Conservation (phyloP, 1,140 invertebrate genomes). For the Drosophila melanica region DNA sequence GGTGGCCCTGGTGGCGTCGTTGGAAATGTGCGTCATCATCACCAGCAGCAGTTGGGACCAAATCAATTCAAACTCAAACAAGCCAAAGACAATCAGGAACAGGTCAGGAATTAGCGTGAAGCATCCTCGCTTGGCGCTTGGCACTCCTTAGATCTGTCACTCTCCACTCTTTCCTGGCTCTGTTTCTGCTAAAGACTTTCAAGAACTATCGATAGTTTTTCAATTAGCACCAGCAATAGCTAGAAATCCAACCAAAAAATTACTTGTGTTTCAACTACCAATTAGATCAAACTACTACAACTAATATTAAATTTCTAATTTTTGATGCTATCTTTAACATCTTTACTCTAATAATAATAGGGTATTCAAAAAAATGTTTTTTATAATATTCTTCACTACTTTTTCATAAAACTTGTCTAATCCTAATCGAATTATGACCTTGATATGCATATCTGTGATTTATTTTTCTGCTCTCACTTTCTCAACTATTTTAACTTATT, state of each 20-base stretch:
- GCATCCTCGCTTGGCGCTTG: slow-evolving; percentile 3
- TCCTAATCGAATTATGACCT: background rate
- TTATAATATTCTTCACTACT: too few relatives aligned
- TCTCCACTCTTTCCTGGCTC: slow-evolving; percentile 21
- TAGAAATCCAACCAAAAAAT: background rate
- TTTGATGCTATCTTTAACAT: background rate
- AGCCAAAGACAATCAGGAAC: slow-evolving; percentile 78
- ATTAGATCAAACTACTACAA: background rate
- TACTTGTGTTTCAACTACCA: background rate
- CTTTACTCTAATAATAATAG: background rate
- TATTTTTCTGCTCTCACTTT: slow-evolving; percentile 20
- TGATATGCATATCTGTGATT: background rate
- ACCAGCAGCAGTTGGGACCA: slow-evolving; percentile 62
- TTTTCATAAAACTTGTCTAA: background rate
- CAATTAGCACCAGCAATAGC: background rate
- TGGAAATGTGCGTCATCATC: slow-evolving; percentile 61
- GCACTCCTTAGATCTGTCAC: slow-evolving; percentile 16
- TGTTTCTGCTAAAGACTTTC: slow-evolving; percentile 17
- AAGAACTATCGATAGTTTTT: background rate
- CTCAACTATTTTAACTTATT: slow-evolving; percentile 12
- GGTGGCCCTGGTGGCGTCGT: slow-evolving; percentile 60
- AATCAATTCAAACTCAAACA: slow-evolving; percentile 71
- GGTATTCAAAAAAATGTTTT: too few relatives aligned
- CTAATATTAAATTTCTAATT: too few relatives aligned
- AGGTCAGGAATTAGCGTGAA: slow-evolving; percentile 65